These are phyloP conservation scores for Sciurus niger DNA, from an alignment of 2,113 vertebrate species.

Conservation along the genomic window DNA sequence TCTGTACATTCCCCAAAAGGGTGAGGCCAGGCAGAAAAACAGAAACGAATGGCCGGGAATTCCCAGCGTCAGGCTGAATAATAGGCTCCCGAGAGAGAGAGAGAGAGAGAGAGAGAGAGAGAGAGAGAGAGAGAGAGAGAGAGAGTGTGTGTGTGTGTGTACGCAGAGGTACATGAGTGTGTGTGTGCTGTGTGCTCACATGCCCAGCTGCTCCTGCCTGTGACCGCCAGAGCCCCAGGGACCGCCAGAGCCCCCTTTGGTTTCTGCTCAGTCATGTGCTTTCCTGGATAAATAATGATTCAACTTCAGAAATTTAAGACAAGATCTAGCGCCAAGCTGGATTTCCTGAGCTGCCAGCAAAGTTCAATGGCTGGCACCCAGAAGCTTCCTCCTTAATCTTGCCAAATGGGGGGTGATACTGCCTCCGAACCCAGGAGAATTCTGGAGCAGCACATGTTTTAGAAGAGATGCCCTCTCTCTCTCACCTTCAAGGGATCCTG, in stretches of 20 bases:
- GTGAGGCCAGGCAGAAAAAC: conserved; percentile 59
- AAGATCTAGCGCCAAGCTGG: not conserved
- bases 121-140: too few species aligned
- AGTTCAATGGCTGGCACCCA: not conserved
- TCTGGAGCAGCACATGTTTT: not conserved
- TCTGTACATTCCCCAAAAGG: conserved; percentile 70
- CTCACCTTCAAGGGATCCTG: not conserved
- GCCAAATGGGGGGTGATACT: accelerated
- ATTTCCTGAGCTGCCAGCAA: not conserved
- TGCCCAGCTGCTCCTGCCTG: not conserved
- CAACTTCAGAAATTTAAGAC: not conserved
- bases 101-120: too few species aligned
- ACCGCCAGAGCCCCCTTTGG: not conserved
- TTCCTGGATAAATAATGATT: conserved; percentile 13
- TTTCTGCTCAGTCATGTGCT: conserved; percentile 44
- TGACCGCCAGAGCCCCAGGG: not conserved
- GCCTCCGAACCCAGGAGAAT: not conserved
- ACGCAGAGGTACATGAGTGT: not conserved
- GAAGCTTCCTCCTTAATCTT: not conserved
- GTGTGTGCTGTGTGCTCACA: accelerated
- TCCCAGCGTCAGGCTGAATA: conserved; percentile 49
- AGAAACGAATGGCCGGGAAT: conserved; percentile 73
- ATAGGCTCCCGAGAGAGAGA: not conserved
- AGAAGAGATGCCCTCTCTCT: not conserved
- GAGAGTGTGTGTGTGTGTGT: too few species aligned